These are phyloP conservation scores for Delia radicum DNA, from an alignment of 1,140 invertebrate genomes.

Conservation along the genomic window DNA sequence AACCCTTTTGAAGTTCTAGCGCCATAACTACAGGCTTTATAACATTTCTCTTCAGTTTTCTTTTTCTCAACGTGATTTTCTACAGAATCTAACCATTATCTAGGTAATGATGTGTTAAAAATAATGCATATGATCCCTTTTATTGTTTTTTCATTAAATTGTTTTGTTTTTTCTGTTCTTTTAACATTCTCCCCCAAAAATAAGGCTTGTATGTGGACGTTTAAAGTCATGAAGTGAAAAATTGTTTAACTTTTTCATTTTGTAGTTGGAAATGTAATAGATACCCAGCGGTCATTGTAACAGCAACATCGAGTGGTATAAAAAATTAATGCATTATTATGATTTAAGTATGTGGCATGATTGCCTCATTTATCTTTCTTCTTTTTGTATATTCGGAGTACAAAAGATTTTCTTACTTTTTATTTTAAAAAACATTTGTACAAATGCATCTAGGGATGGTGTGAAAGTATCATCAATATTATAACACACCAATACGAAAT, in stretches of 20 bases:
- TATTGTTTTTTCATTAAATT: constrained; percentile 18
- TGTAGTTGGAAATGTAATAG: not conserved
- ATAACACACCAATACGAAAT: too few species aligned
- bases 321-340: not conserved
- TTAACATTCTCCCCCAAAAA: not conserved
- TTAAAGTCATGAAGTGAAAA: too few species aligned
- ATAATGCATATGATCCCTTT: constrained; percentile 9
- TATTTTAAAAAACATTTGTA: not conserved
- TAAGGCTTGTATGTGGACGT: too few species aligned
- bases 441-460: not conserved
- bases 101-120: constrained; percentile 14
- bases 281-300: constrained; percentile 14
- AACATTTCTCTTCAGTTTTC: not conserved
- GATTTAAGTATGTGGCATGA: constrained; percentile 19
- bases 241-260: too few species aligned
- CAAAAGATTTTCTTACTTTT: not conserved
- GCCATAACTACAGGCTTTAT: not conserved
- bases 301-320: not conserved
- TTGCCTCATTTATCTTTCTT: constrained; percentile 16
- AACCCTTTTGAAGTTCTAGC: not conserved
- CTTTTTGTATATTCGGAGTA: not conserved
- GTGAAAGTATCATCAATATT: not conserved
- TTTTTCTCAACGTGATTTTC: not conserved
- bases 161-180: not conserved
- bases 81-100: not conserved